Percentiles rank a stretch among this genome's conserved stretches.
phyloP scores from a whole-genome alignment of 2,113 vertebrate species.

The Nothoprocta perdicaria region DNA sequence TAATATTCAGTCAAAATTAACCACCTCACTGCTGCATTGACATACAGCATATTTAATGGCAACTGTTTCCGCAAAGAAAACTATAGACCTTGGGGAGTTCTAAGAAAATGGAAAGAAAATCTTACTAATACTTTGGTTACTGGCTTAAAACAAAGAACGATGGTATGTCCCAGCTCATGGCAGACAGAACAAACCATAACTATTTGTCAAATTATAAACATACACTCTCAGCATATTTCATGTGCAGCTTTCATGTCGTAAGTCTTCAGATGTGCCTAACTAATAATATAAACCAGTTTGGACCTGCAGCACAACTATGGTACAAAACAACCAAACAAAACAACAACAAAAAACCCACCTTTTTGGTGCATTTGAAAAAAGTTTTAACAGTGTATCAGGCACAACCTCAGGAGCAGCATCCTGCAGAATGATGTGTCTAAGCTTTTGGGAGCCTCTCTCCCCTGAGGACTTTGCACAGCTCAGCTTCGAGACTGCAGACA shows the following conservation, averaged over 20 bases:
- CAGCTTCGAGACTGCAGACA: background rate
- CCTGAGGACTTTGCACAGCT: background rate
- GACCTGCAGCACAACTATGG: background rate
- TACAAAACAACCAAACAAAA: background rate
- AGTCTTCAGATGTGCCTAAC: background rate
- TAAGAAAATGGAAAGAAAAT: slow-evolving; percentile 70
- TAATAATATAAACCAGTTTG: background rate
- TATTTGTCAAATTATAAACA: slow-evolving; percentile 11
- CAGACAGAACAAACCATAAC: slow-evolving; percentile 41
- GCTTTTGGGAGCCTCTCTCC: background rate
- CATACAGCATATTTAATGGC: slow-evolving; percentile 83
- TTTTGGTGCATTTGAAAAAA: background rate
- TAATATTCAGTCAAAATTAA: slow-evolving; percentile 97
- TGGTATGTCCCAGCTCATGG: slow-evolving; percentile 12
- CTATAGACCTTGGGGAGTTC: slow-evolving; percentile 69
- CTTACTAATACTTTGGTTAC: slow-evolving; percentile 72
- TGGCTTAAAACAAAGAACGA: slow-evolving; percentile 29
- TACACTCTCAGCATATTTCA: background rate
- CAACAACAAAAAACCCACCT: background rate
- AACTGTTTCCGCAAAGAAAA: slow-evolving; percentile 76
- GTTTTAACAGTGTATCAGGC: background rate
- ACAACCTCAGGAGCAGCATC: background rate
- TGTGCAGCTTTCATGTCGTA: background rate
- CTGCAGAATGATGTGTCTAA: background rate
- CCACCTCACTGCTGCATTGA: slow-evolving; percentile 89